A percentile compares a stretch with the other conserved stretches of the same genome.
Conservation (phyloP, 2,888 invertebrate species). For the Alloplasta piceator region DNA sequence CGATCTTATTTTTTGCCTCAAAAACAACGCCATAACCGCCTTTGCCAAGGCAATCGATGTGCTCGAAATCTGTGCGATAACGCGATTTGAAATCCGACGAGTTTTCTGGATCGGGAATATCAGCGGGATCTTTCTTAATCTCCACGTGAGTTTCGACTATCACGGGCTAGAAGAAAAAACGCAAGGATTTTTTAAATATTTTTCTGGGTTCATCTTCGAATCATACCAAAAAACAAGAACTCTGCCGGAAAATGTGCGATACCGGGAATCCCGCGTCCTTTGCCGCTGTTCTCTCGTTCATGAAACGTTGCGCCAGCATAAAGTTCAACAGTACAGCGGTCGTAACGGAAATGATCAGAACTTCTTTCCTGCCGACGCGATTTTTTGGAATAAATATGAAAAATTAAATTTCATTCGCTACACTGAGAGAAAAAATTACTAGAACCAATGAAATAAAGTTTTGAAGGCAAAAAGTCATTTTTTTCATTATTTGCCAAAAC, state of each 20-base stretch:
- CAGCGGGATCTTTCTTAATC: constrained; percentile 79
- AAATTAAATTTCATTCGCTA: constrained; percentile 13
- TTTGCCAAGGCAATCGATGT: constrained; percentile 91
- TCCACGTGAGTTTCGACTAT: constrained; percentile 76
- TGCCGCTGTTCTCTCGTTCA: constrained; percentile 72
- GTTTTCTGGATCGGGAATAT: constrained; percentile 69
- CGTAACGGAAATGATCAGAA: constrained; percentile 89
- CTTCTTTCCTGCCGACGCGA: constrained; percentile 87
- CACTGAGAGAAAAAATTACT: too few relatives aligned
- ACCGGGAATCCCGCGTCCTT: constrained; percentile 77
- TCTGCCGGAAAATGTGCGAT: constrained; percentile 47
- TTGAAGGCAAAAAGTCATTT: too few relatives aligned
- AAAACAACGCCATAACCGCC: constrained; percentile 99
- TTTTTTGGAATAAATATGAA: not conserved
- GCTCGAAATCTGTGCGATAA: constrained; percentile 93
- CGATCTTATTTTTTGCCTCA: constrained; percentile 96
- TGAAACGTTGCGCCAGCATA: constrained; percentile 85
- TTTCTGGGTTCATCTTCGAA: not conserved
- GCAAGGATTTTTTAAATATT: not conserved
- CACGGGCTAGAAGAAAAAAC: constrained; percentile 73
- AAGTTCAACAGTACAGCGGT: constrained; percentile 89
- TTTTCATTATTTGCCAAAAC: too few relatives aligned
- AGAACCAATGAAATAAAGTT: too few relatives aligned
- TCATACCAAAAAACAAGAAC: constrained; percentile 21
- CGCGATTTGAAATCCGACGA: constrained; percentile 83